Percentiles rank a stretch among this genome's conserved stretches.
These are phyloP conservation scores for Polydrusus cervinus DNA, from an alignment of 2,888 invertebrate genomes.

Conservation along the genomic window DNA sequence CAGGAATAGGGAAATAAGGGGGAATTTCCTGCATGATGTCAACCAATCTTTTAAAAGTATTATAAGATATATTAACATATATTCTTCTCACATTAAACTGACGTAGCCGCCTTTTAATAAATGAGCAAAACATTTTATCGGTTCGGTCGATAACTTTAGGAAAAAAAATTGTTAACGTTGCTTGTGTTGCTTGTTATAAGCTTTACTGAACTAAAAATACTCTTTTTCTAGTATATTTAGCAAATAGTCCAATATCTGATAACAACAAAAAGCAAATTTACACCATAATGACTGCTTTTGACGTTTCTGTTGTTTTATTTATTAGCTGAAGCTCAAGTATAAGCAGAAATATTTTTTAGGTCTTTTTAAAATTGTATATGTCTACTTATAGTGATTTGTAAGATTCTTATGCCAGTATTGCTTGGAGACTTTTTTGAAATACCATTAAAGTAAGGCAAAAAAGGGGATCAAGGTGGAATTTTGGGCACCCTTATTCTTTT, in stretches of 20 bases:
- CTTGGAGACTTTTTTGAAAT: neutral
- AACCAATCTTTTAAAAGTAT: too few species aligned
- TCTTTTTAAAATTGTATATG: neutral
- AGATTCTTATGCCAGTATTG: neutral
- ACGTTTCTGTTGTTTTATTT: neutral
- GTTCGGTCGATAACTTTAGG: too few species aligned
- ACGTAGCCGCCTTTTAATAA: too few species aligned
- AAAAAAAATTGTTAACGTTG: too few species aligned
- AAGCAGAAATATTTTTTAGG: neutral
- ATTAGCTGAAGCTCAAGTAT: neutral
- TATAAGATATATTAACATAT: too few species aligned
- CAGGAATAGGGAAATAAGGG: too few species aligned
- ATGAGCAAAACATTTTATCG: too few species aligned
- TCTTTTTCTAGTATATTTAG: too few species aligned
- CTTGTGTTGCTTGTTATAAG: too few species aligned
- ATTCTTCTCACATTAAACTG: too few species aligned
- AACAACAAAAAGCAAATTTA: neutral
- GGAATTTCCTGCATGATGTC: too few species aligned
- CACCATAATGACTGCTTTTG: slow-evolving; percentile 1
- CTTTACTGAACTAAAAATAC: too few species aligned
- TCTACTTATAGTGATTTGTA: slow-evolving; percentile 2
- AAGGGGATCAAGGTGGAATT: neutral
- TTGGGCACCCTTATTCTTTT: neutral
- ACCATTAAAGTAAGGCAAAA: neutral
- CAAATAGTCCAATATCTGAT: neutral